Percentiles rank a stretch among this genome's conserved stretches.
phyloP scores from a whole-genome alignment of 1,140 invertebrate genomes.

The Tribolium castaneum region DNA sequence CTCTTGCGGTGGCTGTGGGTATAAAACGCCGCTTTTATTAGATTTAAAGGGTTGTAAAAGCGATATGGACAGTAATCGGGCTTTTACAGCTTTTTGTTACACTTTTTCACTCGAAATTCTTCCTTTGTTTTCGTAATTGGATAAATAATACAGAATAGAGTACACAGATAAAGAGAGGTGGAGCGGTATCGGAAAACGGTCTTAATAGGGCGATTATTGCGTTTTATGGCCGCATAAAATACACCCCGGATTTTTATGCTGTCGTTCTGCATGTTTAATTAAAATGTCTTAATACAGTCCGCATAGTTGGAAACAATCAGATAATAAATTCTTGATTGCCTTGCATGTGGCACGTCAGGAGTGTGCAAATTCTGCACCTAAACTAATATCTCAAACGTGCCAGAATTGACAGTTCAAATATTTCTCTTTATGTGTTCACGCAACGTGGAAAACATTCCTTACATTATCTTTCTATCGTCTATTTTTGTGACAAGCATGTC shows the following conservation, averaged over 20 bases:
- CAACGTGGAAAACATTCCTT: not conserved
- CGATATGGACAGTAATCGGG: slow-evolving; percentile 44
- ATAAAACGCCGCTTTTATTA: slow-evolving; percentile 47
- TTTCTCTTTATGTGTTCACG: not conserved
- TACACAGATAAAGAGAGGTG: not conserved
- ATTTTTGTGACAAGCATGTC: slow-evolving; percentile 3
- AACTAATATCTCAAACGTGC: slow-evolving; percentile 8
- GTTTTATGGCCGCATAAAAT: slow-evolving; percentile 10
- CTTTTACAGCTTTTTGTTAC: slow-evolving; percentile 33
- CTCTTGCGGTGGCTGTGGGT: slow-evolving; percentile 20
- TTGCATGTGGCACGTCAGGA: slow-evolving; percentile 18
- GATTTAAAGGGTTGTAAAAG: slow-evolving; percentile 49
- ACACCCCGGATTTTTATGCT: not conserved
- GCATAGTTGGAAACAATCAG: not conserved
- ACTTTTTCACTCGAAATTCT: slow-evolving; percentile 5
- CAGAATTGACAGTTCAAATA: not conserved
- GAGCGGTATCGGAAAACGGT: not conserved
- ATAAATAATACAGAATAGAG: slow-evolving; percentile 18
- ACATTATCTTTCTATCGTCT: not conserved
- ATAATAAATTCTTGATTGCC: slow-evolving; percentile 1
- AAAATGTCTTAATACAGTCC: slow-evolving; percentile 10
- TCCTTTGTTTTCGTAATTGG: slow-evolving; percentile 23
- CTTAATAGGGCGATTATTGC: slow-evolving; percentile 21
- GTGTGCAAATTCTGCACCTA: slow-evolving; percentile 7
- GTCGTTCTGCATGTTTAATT: slow-evolving; percentile 3